A percentile compares a stretch with the other conserved stretches of the same genome.
phyloP scores from a whole-genome alignment of 2,888 invertebrate genomes.

The Halocaridina rubra region DNA sequence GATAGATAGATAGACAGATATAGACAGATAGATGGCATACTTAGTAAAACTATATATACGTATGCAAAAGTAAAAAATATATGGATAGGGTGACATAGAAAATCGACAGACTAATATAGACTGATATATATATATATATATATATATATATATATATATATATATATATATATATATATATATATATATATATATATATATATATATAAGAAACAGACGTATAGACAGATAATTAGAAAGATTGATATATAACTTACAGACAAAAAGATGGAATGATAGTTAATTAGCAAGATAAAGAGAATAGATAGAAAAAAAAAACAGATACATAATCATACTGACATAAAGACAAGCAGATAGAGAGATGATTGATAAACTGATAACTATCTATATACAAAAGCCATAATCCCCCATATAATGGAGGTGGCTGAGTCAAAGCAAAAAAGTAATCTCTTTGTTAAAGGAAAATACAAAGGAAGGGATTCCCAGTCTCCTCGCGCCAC shows the following conservation, averaged over 20 bases:
- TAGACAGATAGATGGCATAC: no score
- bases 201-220: neutral
- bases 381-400: no score
- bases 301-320: no score
- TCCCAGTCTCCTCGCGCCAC: no score
- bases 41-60: no score
- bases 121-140: conserved; percentile 24
- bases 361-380: no score
- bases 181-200: conserved; percentile 31
- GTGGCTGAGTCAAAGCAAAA: no score
- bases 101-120: neutral
- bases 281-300: no score
- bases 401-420: no score
- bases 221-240: conserved; percentile 26
- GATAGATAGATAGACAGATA: conserved; percentile 32
- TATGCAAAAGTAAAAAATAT: neutral
- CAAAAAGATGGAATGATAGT: no score
- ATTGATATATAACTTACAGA: conserved; percentile 20
- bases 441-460: no score
- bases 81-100: neutral
- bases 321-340: neutral
- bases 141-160: conserved; percentile 25
- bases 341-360: neutral
- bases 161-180: conserved; percentile 38
- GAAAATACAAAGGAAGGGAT: no score